Conservation (phyloP, 1,140 invertebrate species). For the Procambarus virginalis region DNA sequence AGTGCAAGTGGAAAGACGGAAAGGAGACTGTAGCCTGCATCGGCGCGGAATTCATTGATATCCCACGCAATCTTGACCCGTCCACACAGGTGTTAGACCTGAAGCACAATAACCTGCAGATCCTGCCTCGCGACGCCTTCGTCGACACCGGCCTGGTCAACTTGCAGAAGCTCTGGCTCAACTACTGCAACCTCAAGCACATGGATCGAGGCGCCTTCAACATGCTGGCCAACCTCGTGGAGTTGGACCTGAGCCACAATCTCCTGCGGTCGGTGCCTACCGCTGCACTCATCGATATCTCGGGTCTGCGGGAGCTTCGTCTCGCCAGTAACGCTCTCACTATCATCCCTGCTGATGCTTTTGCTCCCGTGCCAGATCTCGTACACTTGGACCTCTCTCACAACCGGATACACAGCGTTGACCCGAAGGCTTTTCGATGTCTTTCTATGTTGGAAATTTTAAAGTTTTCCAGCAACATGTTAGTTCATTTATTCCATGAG, state of each 20-base stretch:
- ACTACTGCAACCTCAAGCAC: constrained; percentile 81
- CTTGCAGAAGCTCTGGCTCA: constrained; percentile 79
- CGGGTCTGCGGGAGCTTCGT: constrained; percentile 84
- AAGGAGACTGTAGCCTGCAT: constrained; percentile 92
- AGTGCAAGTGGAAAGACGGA: constrained; percentile 93
- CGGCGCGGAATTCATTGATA: constrained; percentile 76
- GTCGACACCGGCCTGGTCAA: constrained; percentile 89
- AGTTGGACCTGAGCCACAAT: constrained; percentile 86
- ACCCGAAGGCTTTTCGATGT: constrained; percentile 82
- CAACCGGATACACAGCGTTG: constrained; percentile 81
- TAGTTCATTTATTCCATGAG: constrained; percentile 79
- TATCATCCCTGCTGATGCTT: constrained; percentile 81
- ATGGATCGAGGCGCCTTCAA: constrained; percentile 88
- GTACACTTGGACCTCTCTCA: constrained; percentile 83
- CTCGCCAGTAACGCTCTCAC: constrained; percentile 84
- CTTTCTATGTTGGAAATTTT: constrained; percentile 83
- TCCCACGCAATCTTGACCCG: constrained; percentile 63
- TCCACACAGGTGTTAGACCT: constrained; percentile 68
- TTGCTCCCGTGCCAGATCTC: constrained; percentile 80
- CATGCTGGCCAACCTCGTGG: constrained; percentile 88
- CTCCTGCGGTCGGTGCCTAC: constrained; percentile 81
- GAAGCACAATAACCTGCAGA: constrained; percentile 82
- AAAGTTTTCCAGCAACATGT: constrained; percentile 83
- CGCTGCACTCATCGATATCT: constrained; percentile 81
- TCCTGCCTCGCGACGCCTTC: constrained; percentile 87